Evolutionary conservation across 2,113 vertebrate species (phyloP), one percentile per base, ranked within the genome.

Genomic region (Eretmochelys imbricata): DNA sequence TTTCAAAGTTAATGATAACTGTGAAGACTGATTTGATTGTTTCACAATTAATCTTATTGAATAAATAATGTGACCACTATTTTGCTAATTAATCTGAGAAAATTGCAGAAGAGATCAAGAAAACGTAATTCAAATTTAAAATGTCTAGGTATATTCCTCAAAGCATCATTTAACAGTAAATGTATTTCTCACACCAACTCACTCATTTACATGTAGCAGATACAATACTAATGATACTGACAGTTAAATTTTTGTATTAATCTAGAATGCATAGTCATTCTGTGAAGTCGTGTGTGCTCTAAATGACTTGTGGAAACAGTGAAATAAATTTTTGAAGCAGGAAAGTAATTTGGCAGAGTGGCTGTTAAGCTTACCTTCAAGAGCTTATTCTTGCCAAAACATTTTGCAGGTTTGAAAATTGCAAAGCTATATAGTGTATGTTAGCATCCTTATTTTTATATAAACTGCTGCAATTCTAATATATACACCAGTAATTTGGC

Each of bases 71-170:
- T 85, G 76, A 76, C 25, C 27, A 49, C 85, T 82, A 89, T 89
- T 93, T 57, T 0, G 1, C 20, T 80, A 93, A 96, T 96, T 82
- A 95, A 93, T 89, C 88, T 80, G 57, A 92, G 48, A 51, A 94
- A 72, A 75, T 85, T 81, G 80, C 95, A 95, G 80, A 88, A 95
- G 94, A 94, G 92, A 88, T 94, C 91, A 92, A 96, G 91, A 54
- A 93, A 93, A 96, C 76, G 85, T 57, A 93, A 92, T 96, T 48
- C 84, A 88, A 87, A 89, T 95, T 88, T 31, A 4, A 94, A 89
- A 95, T 85, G 90, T 86, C 84, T 89, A 93, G 75, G 55, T 87
- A 54, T 87, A 88, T 90, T 96, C 46, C 82, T 94, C 79, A 93
- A 89, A 94, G 85, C 69, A 51, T 93, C 80, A 72, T 95, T 97